Percentiles rank a stretch among this genome's conserved stretches.
phyloP scores from a whole-genome alignment of 2,888 invertebrate species.

The Hirtodrosophila histrioides region DNA sequence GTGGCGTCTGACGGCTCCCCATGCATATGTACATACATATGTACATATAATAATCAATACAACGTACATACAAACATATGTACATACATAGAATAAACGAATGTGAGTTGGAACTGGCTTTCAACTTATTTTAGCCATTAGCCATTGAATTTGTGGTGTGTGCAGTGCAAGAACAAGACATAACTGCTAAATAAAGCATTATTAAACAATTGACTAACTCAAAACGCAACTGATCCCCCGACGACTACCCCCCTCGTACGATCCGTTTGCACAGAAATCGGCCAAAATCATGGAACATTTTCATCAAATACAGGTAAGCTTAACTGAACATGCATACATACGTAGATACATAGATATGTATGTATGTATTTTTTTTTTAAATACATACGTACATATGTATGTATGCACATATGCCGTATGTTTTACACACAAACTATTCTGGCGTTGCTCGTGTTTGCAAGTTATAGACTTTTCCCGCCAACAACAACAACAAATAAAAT shows the following conservation, averaged over 20 bases:
- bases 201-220: conserved; percentile 23
- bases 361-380: too few species aligned
- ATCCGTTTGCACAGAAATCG: conserved; percentile 20
- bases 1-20: conserved; percentile 53
- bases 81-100: conserved; percentile 56
- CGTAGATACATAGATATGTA: conserved; percentile 4
- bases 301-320: conserved; percentile 84
- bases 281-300: conserved; percentile 81
- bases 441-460: conserved; percentile 31
- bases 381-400: background rate
- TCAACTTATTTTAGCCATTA: conserved; percentile 55
- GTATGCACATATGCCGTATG: conserved; percentile 31
- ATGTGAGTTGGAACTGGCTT: conserved; percentile 58
- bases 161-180: conserved; percentile 52
- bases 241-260: conserved; percentile 1
- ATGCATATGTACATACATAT: conserved; percentile 30
- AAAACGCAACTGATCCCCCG: conserved; percentile 17
- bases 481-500: conserved; percentile 60
- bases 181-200: conserved; percentile 27
- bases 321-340: conserved; percentile 49
- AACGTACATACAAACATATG: conserved; percentile 38
- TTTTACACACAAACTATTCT: conserved; percentile 13
- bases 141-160: conserved; percentile 57
- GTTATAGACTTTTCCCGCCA: conserved; percentile 52
- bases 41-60: conserved; percentile 67